Percentiles rank a stretch among this genome's conserved stretches.
Conservation (phyloP, 53 echinoderm and acorn worm species). For the Zoroaster sp. region DNA sequence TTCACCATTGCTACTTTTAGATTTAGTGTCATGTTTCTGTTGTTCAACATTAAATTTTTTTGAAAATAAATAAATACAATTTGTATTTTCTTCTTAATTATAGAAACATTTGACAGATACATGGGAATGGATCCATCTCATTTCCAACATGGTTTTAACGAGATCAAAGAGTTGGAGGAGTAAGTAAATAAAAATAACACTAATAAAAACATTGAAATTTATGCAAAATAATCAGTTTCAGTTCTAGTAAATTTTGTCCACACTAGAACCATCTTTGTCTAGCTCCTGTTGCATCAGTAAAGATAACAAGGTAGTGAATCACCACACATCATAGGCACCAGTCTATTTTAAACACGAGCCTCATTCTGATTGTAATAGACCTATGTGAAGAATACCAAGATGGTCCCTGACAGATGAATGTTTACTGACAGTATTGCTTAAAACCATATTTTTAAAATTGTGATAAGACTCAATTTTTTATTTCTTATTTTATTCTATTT, state of each 20-base stretch:
- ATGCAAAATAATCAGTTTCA: background rate
- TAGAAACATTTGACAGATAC: conserved; percentile 38
- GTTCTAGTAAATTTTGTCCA: background rate
- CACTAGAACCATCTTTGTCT: no score
- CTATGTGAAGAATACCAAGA: no score
- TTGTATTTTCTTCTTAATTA: background rate
- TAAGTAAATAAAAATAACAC: conserved; percentile 7
- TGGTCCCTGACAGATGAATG: no score
- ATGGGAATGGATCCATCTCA: conserved; percentile 48
- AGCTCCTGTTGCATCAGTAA: no score
- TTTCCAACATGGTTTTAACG: conserved; percentile 51
- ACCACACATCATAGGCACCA: no score
- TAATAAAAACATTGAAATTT: background rate
- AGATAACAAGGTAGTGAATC: no score
- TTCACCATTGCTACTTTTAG: background rate
- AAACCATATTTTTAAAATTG: background rate
- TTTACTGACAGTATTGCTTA: background rate
- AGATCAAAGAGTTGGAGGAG: conserved; percentile 57
- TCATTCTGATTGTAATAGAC: no score
- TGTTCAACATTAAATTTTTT: background rate
- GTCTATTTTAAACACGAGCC: no score
- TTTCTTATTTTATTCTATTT: background rate
- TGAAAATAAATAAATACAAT: background rate
- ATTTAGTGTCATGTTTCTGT: background rate
- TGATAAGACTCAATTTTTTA: background rate